Evolutionary conservation across 2,797 vertebrate genomes (phyloP).

Genomic region (Lepilemur septentrionalis): DNA sequence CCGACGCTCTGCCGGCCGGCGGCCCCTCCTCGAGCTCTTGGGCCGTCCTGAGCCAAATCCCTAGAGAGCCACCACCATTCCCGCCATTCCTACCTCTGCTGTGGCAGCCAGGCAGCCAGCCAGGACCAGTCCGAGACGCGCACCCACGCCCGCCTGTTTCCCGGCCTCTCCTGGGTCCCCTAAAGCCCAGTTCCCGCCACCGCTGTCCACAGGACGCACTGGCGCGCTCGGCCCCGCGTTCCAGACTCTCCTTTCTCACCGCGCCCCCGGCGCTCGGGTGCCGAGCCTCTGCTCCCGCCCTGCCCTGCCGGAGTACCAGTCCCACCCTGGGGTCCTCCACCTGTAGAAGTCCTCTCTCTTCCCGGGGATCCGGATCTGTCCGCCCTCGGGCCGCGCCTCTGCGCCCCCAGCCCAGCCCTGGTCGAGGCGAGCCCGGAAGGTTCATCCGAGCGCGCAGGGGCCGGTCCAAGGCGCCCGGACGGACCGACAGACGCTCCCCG

Average conservation of each 20-base stretch:
- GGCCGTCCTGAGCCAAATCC: background rate
- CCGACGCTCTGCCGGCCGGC: background rate
- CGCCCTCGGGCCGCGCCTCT: background rate
- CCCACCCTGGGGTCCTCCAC: background rate
- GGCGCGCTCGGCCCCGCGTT: background rate
- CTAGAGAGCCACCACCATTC: constrained; percentile 1
- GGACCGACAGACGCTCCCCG: background rate
- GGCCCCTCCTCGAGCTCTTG: too few relatives aligned
- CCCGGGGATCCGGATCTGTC: background rate
- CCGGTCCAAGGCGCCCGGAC: background rate
- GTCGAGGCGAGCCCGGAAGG: background rate
- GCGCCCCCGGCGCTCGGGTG: background rate
- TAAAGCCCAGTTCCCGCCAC: background rate
- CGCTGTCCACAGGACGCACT: background rate
- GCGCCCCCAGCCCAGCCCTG: background rate
- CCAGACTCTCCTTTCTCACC: background rate
- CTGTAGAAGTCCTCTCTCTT: background rate
- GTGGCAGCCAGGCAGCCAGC: background rate
- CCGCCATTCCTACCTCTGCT: constrained; percentile 35
- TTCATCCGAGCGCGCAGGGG: background rate
- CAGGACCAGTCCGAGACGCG: background rate
- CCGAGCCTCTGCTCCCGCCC: background rate
- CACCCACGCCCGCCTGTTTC: background rate
- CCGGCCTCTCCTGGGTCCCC: background rate
- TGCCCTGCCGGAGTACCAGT: background rate